Evolutionary conservation across 2,113 vertebrate species (phyloP), one percentile per base, ranked within the genome.

Genomic region (Orientallactaga bullata): DNA sequence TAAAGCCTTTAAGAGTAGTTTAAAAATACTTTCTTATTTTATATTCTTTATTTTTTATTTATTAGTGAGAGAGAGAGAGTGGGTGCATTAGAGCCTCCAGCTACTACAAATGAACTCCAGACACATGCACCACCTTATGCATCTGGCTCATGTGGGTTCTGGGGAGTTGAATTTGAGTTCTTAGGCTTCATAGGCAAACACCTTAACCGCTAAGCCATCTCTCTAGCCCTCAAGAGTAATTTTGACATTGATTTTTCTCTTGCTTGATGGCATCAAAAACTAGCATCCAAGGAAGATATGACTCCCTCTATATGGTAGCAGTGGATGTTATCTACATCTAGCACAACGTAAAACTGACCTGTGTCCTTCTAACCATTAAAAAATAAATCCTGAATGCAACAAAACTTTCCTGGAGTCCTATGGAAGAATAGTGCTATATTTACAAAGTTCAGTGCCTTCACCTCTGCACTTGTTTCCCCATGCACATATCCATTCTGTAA

Each of bases 331-430:
- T 65, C 77, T 91, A 66, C 77, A 42, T 87, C 72, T 28, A 65
- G 66, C 81, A 81, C 85, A 89, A 90, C 95, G 91, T 83, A 74
- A 94, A 97, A 85, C 85, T 60, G 16, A 76, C 90, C 32, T 81
- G 72, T 87, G 90, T 63, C 89, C 89, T 89, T 55, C 80, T 39
- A 35, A 73, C 69, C 86, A 66, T 5, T 42, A 89, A 92, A 86
- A 86, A 80, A 82, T 80, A 86, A 96, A 89, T 91, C 76, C 37
- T 26, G 76, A 79, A 58, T 77, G 58, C 39, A 78, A 88, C 77
- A 94, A 95, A 95, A 51, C 80, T 72, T 81, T 69, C 87, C 78
- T 74, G 84, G 85, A 89, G 71, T 80, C 76, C 0, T 61, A 78
- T 77, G 69, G 89, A 60, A 82, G 55, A 85, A 61, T 26, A 10